phyloP scores from a whole-genome alignment of 1,140 invertebrate species.

The Aporrectodea caliginosa region DNA sequence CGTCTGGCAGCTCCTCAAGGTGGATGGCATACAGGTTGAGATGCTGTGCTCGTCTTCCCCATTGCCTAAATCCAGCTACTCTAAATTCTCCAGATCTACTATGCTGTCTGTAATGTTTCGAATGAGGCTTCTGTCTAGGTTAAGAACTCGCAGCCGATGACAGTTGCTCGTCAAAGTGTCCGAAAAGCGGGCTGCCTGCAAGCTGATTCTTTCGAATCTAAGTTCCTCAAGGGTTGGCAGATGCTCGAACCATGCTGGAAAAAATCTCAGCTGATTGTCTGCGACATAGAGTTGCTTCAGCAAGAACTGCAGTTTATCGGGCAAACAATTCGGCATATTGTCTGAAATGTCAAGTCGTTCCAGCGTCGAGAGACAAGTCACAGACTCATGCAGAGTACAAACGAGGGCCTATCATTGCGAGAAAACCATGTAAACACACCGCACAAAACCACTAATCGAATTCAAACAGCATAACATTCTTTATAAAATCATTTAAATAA shows the following conservation, averaged over 20 bases:
- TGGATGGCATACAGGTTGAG: not conserved
- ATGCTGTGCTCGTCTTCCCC: not conserved
- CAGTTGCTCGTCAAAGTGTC: not conserved
- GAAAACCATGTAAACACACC: no score
- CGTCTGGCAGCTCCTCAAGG: not conserved
- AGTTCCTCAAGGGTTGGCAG: not conserved
- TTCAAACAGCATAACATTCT: no score
- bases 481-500: no score
- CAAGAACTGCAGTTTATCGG: not conserved
- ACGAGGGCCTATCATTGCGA: no score
- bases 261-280: not conserved
- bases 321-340: not conserved
- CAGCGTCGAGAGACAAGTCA: not conserved
- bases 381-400: not conserved
- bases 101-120: not conserved
- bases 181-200: not conserved
- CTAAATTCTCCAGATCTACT: not conserved
- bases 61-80: not conserved
- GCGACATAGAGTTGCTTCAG: not conserved
- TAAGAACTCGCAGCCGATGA: not conserved
- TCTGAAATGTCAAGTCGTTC: not conserved
- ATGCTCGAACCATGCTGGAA: not conserved
- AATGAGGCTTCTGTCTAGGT: not conserved
- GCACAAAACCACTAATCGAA: no score
- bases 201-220: not conserved